Base-by-base conservation (phyloP, 2,888 invertebrate genomes). In the Hoplodrina blanda region DNA sequence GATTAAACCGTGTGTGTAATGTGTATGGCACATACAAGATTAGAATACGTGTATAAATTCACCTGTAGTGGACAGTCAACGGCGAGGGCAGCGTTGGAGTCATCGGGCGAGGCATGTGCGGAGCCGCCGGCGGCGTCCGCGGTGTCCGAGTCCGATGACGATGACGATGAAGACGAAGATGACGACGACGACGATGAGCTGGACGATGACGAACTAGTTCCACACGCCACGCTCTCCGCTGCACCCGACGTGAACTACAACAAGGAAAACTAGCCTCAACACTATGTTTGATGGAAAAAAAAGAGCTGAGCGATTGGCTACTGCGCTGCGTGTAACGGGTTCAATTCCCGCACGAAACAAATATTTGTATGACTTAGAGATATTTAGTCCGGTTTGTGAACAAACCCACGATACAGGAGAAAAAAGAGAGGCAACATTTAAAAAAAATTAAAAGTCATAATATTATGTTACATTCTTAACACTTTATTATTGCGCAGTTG, bases 1-100 rank as follows among this genome's bases (percentile, higher is more conserved):
- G 10, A 46, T 20, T 8, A 13, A 37, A 50, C 13, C 11, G 7
- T 15, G 6, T n/a, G 41, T 44, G 15, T 20, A 37, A 50, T 50
- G 46, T 15, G 46, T 69, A 59, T 13, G 37, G 6, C 17, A 55
- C 30, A 61, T 20, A 30, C 8, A 30, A 54, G 15, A 49, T 46
- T 46, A 17, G n/a, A 55, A 53, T n/a, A 64, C 46, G 90, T 37
- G 17, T 41, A 44, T 76, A 8, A 88, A 86, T 85, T 85, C 80
- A 96, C 96, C 91, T 97, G 97, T 69, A 96, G 90, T 87, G 94
- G 97, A 89, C 96, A 97, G 44, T 96, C 96, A 59, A 95, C 96
- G 2, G 95, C 97, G 76, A 97, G 93, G 76, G 96, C 97, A 5
- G 96, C 96, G 76, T 96, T 96, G 1, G 96, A 96, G 81, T 97